Evolutionary conservation across 2,113 vertebrate genomes (phyloP).

Genomic region (Heterochromis multidens): DNA sequence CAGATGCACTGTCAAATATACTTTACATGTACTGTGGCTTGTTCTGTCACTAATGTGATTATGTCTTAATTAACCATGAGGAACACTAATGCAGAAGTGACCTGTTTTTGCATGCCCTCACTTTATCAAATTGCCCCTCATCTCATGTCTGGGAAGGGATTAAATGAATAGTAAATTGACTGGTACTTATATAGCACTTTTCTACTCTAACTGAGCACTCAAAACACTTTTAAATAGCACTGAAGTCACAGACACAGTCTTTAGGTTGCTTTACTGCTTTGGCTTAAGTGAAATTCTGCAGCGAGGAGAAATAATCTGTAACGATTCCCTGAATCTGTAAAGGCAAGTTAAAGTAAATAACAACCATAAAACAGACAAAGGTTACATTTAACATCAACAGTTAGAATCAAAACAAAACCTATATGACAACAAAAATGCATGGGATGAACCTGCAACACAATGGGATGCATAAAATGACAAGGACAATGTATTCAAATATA

Average conservation of each 20-base stretch:
- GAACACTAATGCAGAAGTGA: not conserved
- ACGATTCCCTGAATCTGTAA: not conserved
- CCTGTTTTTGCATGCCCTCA: not conserved
- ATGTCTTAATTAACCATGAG: not conserved
- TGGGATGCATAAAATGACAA: slow-evolving; percentile 4
- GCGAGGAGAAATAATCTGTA: not conserved
- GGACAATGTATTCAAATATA: not conserved
- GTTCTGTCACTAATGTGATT: not conserved
- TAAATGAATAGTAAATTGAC: not conserved
- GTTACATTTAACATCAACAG: not conserved
- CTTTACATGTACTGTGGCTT: not conserved
- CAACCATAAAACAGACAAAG: not conserved
- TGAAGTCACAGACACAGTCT: not conserved
- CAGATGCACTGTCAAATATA: not conserved
- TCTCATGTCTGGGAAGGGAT: not conserved
- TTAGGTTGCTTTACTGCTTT: not conserved
- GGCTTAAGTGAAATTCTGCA: not conserved
- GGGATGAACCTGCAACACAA: slow-evolving; percentile 12
- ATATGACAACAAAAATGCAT: not conserved
- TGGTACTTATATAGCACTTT: not conserved
- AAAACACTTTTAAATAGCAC: not conserved
- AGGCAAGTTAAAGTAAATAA: not conserved
- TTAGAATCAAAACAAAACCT: not conserved
- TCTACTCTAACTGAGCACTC: not conserved
- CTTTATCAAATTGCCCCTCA: not conserved